Conservation (phyloP, 2,797 vertebrate genomes). For the Enteromius treurensis region DNA sequence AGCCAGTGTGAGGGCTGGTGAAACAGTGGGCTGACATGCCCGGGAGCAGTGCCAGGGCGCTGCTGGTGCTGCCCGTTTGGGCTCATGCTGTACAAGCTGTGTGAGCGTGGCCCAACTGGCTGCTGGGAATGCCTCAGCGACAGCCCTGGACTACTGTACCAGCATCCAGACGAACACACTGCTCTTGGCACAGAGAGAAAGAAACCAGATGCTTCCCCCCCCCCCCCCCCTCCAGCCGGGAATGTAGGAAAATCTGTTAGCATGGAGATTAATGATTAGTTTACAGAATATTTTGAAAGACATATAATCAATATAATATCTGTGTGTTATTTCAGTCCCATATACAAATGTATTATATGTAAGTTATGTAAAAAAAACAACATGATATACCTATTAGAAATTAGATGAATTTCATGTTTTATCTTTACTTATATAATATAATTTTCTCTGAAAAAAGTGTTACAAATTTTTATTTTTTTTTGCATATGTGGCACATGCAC, state of each 20-base stretch:
- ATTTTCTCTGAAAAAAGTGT: background rate
- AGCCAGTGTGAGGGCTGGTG: conserved; percentile 56
- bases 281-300: conserved; percentile 5
- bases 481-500: background rate
- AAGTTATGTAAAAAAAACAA: background rate
- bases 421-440: background rate
- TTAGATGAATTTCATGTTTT: background rate
- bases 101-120: conserved; percentile 73
- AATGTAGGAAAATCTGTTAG: conserved; percentile 39
- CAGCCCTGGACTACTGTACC: conserved; percentile 75
- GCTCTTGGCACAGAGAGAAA: conserved; percentile 67
- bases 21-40: conserved; percentile 74
- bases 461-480: background rate
- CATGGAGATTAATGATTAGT: conserved; percentile 43
- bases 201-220: conserved; percentile 70
- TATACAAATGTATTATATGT: background rate
- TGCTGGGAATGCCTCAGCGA: conserved; percentile 77
- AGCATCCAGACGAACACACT: conserved; percentile 66
- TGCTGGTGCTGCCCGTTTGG: conserved; percentile 66
- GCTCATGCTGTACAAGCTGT: conserved; percentile 74
- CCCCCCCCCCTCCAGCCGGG: conserved; percentile 51
- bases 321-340: background rate
- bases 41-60: conserved; percentile 75
- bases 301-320: background rate
- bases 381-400: background rate